A percentile compares a stretch with the other conserved stretches of the same genome.
Conservation (phyloP, 2,113 vertebrate species). For the Prionailurus bengalensis region DNA sequence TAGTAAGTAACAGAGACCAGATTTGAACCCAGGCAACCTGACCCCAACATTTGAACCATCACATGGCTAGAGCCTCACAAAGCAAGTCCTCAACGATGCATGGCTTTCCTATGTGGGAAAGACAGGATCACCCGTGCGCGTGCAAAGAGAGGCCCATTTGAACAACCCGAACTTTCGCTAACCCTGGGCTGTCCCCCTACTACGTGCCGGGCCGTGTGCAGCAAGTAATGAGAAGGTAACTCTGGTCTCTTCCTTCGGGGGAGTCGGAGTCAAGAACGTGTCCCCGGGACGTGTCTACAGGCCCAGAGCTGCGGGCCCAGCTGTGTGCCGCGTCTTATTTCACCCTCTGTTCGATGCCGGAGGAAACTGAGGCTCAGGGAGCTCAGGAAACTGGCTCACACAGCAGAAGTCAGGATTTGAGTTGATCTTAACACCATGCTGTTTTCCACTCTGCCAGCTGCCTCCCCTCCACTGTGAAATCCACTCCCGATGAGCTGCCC, state of each 20-base stretch:
- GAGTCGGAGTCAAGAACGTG: background rate
- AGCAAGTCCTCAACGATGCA: background rate
- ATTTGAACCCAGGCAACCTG: background rate
- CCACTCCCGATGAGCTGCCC: rapidly evolving
- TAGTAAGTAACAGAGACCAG: background rate
- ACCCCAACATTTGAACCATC: background rate
- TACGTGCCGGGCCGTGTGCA: background rate
- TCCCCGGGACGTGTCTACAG: background rate
- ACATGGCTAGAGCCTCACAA: background rate
- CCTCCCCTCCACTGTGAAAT: background rate
- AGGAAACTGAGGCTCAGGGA: background rate
- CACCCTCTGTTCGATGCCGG: background rate
- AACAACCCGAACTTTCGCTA: background rate
- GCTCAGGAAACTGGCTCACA: background rate
- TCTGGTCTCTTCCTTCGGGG: background rate
- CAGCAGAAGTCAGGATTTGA: background rate
- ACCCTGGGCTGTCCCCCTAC: background rate
- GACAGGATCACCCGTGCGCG: background rate
- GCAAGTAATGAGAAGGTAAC: background rate
- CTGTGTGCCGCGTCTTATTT: background rate
- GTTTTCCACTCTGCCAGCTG: background rate
- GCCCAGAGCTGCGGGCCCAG: background rate
- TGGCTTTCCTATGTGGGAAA: background rate
- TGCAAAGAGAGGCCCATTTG: background rate
- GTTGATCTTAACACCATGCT: background rate